These are phyloP conservation scores for Spatulosminthurus flaviceps DNA, from an alignment of 2,888 invertebrate genomes.

Conservation along the genomic window DNA sequence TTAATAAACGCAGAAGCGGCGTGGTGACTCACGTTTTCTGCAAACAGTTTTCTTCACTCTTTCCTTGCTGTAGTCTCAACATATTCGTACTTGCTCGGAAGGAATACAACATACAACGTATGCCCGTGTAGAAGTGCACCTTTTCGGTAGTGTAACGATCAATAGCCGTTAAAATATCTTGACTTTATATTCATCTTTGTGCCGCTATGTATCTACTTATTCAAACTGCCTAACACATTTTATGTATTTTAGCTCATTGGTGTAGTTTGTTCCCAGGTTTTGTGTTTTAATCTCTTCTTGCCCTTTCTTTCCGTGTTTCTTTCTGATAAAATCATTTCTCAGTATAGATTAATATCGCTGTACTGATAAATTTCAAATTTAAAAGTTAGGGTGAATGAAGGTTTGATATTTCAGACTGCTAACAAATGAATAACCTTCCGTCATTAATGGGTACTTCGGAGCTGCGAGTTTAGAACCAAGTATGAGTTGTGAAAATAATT, in stretches of 20 bases:
- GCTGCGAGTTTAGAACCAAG: too few species aligned
- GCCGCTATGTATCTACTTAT: conserved; percentile 10
- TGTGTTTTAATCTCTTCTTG: too few species aligned
- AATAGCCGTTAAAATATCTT: conserved; percentile 4
- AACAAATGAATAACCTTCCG: too few species aligned
- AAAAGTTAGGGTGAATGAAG: too few species aligned
- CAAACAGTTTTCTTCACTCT: conserved; percentile 43
- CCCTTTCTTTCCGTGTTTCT: too few species aligned
- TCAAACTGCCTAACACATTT: not conserved
- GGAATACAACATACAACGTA: not conserved
- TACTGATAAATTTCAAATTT: too few species aligned
- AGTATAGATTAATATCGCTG: too few species aligned
- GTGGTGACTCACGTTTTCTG: conserved; percentile 42
- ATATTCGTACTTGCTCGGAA: conserved; percentile 20
- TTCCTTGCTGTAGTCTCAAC: conserved; percentile 36
- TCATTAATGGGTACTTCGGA: too few species aligned
- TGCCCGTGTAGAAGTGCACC: not conserved
- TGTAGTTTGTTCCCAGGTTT: not conserved
- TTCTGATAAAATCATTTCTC: too few species aligned
- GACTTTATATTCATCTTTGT: conserved; percentile 27
- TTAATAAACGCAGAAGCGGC: conserved; percentile 41
- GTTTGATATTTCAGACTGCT: too few species aligned
- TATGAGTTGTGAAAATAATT: too few species aligned
- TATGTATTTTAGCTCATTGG: not conserved
- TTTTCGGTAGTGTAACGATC: conserved; percentile 28